phyloP scores from a whole-genome alignment of 2,888 invertebrate species.

The Plebejus anna region DNA sequence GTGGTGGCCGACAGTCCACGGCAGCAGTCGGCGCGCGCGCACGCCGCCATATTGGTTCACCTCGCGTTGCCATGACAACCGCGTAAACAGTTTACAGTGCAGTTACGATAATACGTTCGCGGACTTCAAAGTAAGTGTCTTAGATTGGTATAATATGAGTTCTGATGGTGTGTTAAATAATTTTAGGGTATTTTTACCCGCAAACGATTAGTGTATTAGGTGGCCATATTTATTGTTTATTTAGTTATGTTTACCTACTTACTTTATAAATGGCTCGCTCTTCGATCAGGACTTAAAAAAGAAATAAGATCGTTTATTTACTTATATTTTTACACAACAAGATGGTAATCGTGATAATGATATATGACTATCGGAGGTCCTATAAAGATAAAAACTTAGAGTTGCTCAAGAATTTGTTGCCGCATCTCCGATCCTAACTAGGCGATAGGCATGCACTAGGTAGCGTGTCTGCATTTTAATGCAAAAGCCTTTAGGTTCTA shows the following conservation, averaged over 20 bases:
- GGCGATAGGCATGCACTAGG: constrained; percentile 10
- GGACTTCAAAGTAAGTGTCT: constrained; percentile 21
- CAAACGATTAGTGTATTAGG: neutral
- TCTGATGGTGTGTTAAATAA: neutral
- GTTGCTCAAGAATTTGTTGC: constrained; percentile 5
- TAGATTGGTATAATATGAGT: neutral
- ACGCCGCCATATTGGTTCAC: constrained; percentile 67
- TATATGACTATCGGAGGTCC: neutral
- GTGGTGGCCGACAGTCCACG: constrained; percentile 72
- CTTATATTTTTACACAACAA: neutral
- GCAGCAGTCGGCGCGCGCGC: constrained; percentile 67
- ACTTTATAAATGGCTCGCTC: neutral
- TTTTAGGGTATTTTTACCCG: neutral
- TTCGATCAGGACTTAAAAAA: neutral
- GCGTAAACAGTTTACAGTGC: constrained; percentile 53
- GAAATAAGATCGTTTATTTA: neutral
- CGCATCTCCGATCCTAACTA: constrained; percentile 8
- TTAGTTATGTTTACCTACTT: no score
- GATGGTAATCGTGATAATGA: neutral
- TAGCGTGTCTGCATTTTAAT: neutral
- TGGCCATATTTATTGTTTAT: no score
- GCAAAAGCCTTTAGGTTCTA: neutral
- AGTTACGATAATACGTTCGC: constrained; percentile 21
- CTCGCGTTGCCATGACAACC: constrained; percentile 71
- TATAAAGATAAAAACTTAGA: neutral